Base-by-base conservation (phyloP, 1,140 invertebrate species). In the Rhopalosiphum padi region DNA sequence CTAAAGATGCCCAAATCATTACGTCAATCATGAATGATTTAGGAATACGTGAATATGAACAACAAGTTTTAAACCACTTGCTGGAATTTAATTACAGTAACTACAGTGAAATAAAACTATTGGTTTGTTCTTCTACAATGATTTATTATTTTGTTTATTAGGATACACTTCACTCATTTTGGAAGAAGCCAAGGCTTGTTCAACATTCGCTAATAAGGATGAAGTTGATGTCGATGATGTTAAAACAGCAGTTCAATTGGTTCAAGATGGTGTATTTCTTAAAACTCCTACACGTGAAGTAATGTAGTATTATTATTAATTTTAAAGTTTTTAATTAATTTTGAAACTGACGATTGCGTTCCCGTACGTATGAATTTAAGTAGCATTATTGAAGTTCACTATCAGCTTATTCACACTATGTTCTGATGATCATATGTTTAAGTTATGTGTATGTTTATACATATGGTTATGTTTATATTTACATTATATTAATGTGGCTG, bases 1-100 rank as follows among this genome's bases (percentile, higher is more conserved):
- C n/a, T 0, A 98, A 98, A 96, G 99, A 99, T 96, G 98, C 98
- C 11, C 97, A 98, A 95, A 98, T 99, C 85, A 99, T 99, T 94
- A 97, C 97, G 96, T 97, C 98, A n/a, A 98, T 99, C 94, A 97
- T 99, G 95, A 99, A 99, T 95, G 99, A 99, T 95, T 97, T 99
- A 95, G 98, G 98, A 46, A 97, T 99, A 46, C 96, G 96, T 5
- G 98, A 99, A 93, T 99, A 99, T 95, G 99, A 99, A 94, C 98
- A 98, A 3, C 96, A 98, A 94, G 98, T 99, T 21, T 97, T 99
- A 43, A 98, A 99, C 95, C 98, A 99, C 95, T 96, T 99, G 94
- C 96, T 99, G 18, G 99, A 99, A 96, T 99, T 99, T 95, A 98
- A 98, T 0, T 99, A 99, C 95, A 96, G 98, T 97, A 96, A 96